Conservation (phyloP, 2,888 invertebrate species). For the Cylindroiulus punctatus region DNA sequence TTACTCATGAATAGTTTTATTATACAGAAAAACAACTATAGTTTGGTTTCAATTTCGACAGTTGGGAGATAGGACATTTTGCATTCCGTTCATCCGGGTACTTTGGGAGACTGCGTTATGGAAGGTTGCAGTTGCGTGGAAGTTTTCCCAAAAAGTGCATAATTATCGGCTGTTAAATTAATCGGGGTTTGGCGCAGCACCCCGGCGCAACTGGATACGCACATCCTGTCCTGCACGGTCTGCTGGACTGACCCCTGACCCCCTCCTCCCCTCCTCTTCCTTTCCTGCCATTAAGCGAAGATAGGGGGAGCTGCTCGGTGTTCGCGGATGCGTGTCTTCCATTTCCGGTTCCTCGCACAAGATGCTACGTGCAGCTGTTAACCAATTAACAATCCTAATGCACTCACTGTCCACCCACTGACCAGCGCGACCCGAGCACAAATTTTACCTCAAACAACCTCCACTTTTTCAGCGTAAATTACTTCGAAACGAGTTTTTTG, state of each 20-base stretch:
- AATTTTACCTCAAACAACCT: too few species aligned
- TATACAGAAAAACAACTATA: too few species aligned
- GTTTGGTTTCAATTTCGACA: too few species aligned
- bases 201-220: constrained; percentile 21
- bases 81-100: too few species aligned
- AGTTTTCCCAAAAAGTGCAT: too few species aligned
- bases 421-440: not conserved
- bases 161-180: not conserved
- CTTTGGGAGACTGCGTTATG: too few species aligned
- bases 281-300: constrained; percentile 40
- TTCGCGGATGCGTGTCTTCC: constrained; percentile 35
- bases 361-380: constrained; percentile 13
- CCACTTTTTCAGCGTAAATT: not conserved
- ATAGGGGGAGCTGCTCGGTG: constrained; percentile 26
- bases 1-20: too few species aligned
- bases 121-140: too few species aligned
- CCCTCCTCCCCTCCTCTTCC: not conserved
- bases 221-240: constrained; percentile 28
- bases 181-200: not conserved
- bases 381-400: not conserved
- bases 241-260: constrained; percentile 20
- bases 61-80: too few species aligned
- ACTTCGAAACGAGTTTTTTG: not conserved
- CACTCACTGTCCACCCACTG: constrained; percentile 8
- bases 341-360: constrained; percentile 14